A percentile compares a stretch with the other conserved stretches of the same genome.
Evolutionary conservation across 2,113 vertebrate species (phyloP).

Genomic region (Daubentonia madagascariensis): DNA sequence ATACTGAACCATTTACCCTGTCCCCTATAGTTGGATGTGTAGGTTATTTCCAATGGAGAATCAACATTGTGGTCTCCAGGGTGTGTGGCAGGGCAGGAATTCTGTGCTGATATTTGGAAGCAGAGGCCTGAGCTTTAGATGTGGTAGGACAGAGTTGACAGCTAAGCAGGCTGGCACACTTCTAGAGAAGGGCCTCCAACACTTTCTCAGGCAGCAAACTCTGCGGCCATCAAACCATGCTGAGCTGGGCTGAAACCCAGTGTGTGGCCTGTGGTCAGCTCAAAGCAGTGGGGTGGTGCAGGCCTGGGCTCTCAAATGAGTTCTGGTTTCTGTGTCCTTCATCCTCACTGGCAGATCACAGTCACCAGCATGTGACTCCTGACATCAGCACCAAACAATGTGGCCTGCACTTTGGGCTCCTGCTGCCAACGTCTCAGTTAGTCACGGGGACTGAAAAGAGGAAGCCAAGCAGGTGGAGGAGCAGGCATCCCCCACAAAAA

Average conservation of each 20-base stretch:
- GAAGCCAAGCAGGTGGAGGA: background rate
- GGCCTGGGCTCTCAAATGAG: background rate
- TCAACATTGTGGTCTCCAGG: background rate
- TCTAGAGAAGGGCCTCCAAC: background rate
- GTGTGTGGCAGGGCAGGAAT: background rate
- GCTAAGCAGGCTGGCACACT: background rate
- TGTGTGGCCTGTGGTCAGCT: accelerated
- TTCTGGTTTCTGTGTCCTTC: background rate
- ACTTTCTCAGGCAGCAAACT: background rate
- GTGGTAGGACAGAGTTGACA: background rate
- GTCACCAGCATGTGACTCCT: background rate
- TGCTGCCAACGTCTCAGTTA: background rate
- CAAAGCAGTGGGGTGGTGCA: background rate
- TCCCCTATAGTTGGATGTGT: background rate
- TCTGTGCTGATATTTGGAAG: background rate
- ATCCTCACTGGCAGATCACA: background rate
- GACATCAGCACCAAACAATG: background rate
- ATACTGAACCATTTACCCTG: background rate
- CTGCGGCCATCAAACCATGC: no score
- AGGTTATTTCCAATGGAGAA: background rate
- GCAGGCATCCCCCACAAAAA: conserved; percentile 41
- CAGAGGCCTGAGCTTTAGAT: background rate
- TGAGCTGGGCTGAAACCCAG: background rate
- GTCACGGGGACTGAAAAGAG: background rate
- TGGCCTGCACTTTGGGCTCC: background rate